Conservation (phyloP, 2,797 vertebrate species). For the Galaxias olidus region DNA sequence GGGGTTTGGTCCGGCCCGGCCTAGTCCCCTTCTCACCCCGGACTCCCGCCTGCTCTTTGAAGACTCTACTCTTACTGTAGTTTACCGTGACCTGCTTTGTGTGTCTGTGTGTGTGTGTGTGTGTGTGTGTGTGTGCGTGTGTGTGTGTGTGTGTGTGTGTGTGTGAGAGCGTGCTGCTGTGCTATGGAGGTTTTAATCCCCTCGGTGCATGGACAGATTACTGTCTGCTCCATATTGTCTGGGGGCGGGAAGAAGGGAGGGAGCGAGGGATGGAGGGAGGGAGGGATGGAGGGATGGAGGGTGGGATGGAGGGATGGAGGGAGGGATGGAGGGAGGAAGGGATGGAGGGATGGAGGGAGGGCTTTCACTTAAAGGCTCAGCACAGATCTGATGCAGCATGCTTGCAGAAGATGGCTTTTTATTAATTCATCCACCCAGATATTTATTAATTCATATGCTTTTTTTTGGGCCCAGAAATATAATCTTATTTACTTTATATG, state of each 20-base stretch:
- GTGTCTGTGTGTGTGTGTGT: conserved; percentile 8
- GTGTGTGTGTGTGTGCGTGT: conserved; percentile 7
- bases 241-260: conserved; percentile 53
- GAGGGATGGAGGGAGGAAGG: conserved; percentile 45
- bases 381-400: conserved; percentile 58
- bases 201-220: conserved; percentile 71
- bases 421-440: conserved; percentile 65
- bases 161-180: neutral
- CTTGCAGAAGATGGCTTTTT: conserved; percentile 62
- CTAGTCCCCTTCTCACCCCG: no score
- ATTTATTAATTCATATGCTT: conserved; percentile 48
- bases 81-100: conserved; percentile 7
- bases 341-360: conserved; percentile 30
- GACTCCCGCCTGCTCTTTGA: no score
- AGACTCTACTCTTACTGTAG: conserved; percentile 17
- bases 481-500: conserved; percentile 34
- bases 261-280: conserved; percentile 50
- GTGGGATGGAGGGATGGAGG: conserved; percentile 48
- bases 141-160: conserved; percentile 4
- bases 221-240: conserved; percentile 72
- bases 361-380: conserved; percentile 38
- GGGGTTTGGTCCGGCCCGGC: no score
- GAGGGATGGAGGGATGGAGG: conserved; percentile 28
- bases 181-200: conserved; percentile 69
- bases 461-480: conserved; percentile 33